These are phyloP conservation scores for Endotricha flammealis DNA, from an alignment of 2,888 invertebrate species.

Conservation along the genomic window DNA sequence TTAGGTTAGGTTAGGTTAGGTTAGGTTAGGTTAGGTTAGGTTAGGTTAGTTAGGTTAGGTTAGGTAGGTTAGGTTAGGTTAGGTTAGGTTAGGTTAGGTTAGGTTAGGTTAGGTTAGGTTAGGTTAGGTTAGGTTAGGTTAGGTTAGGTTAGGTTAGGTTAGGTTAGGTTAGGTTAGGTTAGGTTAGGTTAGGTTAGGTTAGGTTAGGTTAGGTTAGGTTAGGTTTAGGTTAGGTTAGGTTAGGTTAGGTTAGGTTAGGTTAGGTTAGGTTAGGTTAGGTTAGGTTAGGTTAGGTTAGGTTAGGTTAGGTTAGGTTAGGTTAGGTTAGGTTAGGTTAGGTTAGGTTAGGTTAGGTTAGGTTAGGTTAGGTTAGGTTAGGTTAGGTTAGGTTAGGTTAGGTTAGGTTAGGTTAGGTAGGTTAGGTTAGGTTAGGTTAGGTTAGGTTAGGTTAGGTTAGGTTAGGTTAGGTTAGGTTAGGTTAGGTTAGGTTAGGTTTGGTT, in stretches of 20 bases:
- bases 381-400: constrained; percentile 28
- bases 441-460: constrained; percentile 33
- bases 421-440: too few relatives aligned
- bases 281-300: constrained; percentile 20
- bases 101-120: constrained; percentile 5
- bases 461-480: constrained; percentile 26
- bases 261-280: constrained; percentile 21
- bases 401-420: constrained; percentile 32
- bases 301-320: constrained; percentile 21
- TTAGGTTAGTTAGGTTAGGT: too few relatives aligned
- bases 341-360: constrained; percentile 21
- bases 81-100: too few relatives aligned
- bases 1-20: too few relatives aligned
- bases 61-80: too few relatives aligned
- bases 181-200: constrained; percentile 12
- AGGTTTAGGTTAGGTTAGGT: too few relatives aligned
- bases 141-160: constrained; percentile 8
- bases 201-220: constrained; percentile 20
- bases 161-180: constrained; percentile 13
- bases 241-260: constrained; percentile 19
- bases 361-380: constrained; percentile 22
- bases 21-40: too few relatives aligned
- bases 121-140: constrained; percentile 3
- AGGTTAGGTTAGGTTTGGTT: constrained; percentile 26
- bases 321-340: constrained; percentile 21